Evolutionary conservation across 2,113 vertebrate genomes (phyloP).

Genomic region (Nycticebus coucang): DNA sequence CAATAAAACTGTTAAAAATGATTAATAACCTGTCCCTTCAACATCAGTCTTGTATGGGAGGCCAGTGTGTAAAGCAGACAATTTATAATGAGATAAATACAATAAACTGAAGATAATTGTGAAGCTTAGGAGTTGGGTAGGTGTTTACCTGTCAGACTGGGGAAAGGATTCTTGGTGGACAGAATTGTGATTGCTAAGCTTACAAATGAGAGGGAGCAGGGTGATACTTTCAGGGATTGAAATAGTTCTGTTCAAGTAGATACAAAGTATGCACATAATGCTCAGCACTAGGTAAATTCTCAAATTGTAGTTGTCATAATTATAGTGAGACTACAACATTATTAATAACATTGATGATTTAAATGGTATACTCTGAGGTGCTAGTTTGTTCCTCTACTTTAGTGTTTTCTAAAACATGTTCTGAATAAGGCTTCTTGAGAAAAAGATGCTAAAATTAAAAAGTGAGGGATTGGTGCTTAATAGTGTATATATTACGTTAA

Average conservation of each 20-base stretch:
- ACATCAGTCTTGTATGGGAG: neutral
- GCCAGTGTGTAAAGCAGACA: neutral
- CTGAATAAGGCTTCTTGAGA: neutral
- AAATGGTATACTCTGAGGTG: neutral
- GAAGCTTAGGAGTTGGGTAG: neutral
- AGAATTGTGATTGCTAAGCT: neutral
- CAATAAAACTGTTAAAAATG: neutral
- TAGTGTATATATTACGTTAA: neutral
- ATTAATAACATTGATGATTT: neutral
- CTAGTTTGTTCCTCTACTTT: neutral
- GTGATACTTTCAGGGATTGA: neutral
- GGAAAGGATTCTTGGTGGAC: neutral
- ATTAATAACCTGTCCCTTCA: neutral
- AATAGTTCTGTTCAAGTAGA: neutral
- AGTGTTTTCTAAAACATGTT: neutral
- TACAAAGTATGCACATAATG: neutral
- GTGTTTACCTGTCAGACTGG: neutral
- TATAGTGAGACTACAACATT: neutral
- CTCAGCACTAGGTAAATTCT: neutral
- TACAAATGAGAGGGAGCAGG: neutral
- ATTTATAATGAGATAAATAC: neutral
- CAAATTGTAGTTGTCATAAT: neutral
- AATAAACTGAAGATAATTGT: neutral
- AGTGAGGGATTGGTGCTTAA: neutral
- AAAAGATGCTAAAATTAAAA: neutral